Percentiles rank a stretch among this genome's conserved stretches.
Conservation (phyloP, 2,888 invertebrate genomes). For the Sacculina carcini region DNA sequence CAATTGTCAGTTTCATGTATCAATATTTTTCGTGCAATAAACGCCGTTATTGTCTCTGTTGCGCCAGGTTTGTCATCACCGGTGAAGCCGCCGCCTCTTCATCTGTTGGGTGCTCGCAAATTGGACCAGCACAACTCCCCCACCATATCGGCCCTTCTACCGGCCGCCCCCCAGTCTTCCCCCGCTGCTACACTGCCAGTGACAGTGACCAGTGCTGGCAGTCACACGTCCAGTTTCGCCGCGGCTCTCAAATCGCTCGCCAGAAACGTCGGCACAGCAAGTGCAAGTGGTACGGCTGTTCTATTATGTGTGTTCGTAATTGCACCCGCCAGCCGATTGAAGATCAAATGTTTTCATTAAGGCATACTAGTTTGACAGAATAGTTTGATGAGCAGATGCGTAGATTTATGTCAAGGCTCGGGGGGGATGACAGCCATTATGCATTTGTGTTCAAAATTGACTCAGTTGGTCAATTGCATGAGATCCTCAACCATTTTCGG, state of each 20-base stretch:
- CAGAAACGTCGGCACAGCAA: conserved; percentile 41
- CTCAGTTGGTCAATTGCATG: too few species aligned
- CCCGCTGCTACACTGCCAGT: conserved; percentile 11
- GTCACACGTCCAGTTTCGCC: conserved; percentile 34
- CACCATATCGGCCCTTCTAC: conserved; percentile 21
- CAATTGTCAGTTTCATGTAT: too few species aligned
- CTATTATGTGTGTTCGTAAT: background rate
- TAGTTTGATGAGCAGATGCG: background rate
- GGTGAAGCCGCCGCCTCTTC: conserved; percentile 10
- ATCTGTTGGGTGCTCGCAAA: conserved; percentile 13
- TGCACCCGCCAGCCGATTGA: background rate
- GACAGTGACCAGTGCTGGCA: conserved; percentile 16
- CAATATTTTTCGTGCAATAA: too few species aligned
- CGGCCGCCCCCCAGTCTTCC: conserved; percentile 16
- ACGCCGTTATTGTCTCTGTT: too few species aligned
- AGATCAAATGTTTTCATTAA: too few species aligned
- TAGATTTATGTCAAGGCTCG: too few species aligned
- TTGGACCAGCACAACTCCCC: conserved; percentile 18
- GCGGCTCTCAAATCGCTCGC: conserved; percentile 70
- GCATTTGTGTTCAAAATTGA: too few species aligned
- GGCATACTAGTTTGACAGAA: background rate
- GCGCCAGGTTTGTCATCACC: background rate
- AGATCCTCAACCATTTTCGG: too few species aligned
- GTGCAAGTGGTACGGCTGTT: conserved; percentile 7
- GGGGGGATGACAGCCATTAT: too few species aligned